These are phyloP conservation scores for Neodiprion pinetum DNA, from an alignment of 1,140 invertebrate species.

Conservation along the genomic window DNA sequence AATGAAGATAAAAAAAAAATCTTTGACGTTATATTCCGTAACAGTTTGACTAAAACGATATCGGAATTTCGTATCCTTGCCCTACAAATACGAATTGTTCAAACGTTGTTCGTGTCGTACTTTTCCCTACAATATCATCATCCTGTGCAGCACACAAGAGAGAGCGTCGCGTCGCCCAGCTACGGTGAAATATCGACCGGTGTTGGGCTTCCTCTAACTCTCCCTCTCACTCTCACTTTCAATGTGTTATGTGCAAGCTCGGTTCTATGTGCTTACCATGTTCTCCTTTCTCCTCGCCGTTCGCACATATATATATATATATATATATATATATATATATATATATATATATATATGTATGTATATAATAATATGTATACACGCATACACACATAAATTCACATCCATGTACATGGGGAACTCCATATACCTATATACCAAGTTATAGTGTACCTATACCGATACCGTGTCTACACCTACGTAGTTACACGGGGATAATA, in stretches of 20 bases:
- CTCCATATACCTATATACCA: background rate
- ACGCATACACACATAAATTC: no score
- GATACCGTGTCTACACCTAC: background rate
- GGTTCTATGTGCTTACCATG: background rate
- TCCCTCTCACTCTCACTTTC: conserved; percentile 19
- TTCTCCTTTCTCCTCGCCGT: no score
- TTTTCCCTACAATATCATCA: background rate
- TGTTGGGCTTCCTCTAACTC: conserved; percentile 33
- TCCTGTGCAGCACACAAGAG: background rate
- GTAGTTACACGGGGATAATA: background rate
- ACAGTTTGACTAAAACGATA: background rate
- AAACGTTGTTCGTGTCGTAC: background rate
- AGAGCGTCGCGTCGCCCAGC: conserved; percentile 28
- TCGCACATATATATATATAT: no score
- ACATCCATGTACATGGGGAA: background rate
- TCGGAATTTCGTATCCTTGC: background rate
- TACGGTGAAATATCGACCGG: conserved; percentile 54
- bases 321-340: no score
- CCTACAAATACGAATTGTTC: no score
- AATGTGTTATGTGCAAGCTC: conserved; percentile 24
- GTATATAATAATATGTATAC: no score
- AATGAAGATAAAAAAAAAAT: background rate
- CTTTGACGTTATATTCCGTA: background rate
- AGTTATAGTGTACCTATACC: background rate
- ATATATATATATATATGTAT: no score